Evolutionary conservation across 2,888 invertebrate genomes (phyloP), one percentile per base, ranked within the genome.

Genomic region (Orchestes rusci): DNA sequence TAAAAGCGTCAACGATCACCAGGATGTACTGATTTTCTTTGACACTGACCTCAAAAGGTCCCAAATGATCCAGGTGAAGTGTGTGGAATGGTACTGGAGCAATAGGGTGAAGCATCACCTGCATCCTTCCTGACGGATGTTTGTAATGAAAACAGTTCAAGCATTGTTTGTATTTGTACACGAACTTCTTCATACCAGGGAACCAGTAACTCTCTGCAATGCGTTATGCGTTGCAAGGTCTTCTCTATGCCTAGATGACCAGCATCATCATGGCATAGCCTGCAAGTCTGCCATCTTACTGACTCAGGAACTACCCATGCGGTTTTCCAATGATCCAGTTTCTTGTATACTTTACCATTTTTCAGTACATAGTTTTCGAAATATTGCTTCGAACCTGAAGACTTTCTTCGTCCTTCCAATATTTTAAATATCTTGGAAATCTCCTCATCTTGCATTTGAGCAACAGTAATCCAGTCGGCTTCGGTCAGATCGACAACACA

Each of bases 281-380:
- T 7, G 5, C 10, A 3, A 13, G 13, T 13, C 19, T 16, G 12
- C 4, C 13, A 55, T 12, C 61, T 58, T 18, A 65, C 53, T 45
- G 59, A 56, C 53, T 52, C 51, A 2, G 65, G 63, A 8, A 64
- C 62, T 1, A 61, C 58, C 57, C 61, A 63, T n/a, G n/a, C n/a
- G n/a, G n/a, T n/a, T n/a, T n/a, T n/a, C n/a, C n/a, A n/a, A n/a
- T n/a, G n/a, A n/a, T n/a, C n/a, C n/a, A n/a, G n/a, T n/a, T n/a
- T n/a, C n/a, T n/a, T n/a, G n/a, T n/a, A 23, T 23, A 23, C 5
- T 10, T 23, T 23, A 23, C 10, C 10, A 7, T 23, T 23, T 10
- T 10, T 23, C 23, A 23, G 10, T 23, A 7, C 23, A 5, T 7
- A 23, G 7, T 23, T 10, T 10, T 23, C 10, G 10, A 23, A 23